phyloP scores from a whole-genome alignment of 2,888 invertebrate genomes.

The Punctoribates punctum region DNA sequence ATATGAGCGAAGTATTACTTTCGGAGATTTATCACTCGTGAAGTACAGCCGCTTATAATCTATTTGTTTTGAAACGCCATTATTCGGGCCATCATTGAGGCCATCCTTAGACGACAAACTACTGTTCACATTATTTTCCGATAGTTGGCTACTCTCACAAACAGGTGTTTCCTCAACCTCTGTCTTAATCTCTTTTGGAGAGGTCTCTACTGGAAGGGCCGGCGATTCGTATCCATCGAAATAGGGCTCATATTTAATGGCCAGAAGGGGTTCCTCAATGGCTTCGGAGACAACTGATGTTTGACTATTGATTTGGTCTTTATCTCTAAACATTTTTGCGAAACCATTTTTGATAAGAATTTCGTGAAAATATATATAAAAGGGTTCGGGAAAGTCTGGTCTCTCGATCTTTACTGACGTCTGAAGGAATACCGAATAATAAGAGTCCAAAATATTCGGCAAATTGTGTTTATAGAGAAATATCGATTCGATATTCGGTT shows the following conservation, averaged over 20 bases:
- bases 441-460: no score
- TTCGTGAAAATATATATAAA: slow-evolving; percentile 12
- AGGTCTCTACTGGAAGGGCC: not conserved
- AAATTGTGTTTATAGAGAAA: not conserved
- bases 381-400: not conserved
- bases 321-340: not conserved
- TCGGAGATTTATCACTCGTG: not conserved
- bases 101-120: no score
- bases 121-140: no score
- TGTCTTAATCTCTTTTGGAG: no score
- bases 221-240: not conserved
- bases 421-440: not conserved
- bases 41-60: not conserved
- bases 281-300: not conserved
- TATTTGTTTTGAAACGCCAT: not conserved
- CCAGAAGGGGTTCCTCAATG: not conserved
- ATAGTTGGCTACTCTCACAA: no score
- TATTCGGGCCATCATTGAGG: not conserved
- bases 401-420: not conserved
- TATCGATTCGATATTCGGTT: not conserved
- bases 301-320: not conserved
- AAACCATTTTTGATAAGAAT: not conserved
- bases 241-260: not conserved
- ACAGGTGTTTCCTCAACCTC: no score
- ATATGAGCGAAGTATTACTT: not conserved